Base-by-base conservation (phyloP, 92 coral and sea anemone genomes). In the Paragorgia papillata region DNA sequence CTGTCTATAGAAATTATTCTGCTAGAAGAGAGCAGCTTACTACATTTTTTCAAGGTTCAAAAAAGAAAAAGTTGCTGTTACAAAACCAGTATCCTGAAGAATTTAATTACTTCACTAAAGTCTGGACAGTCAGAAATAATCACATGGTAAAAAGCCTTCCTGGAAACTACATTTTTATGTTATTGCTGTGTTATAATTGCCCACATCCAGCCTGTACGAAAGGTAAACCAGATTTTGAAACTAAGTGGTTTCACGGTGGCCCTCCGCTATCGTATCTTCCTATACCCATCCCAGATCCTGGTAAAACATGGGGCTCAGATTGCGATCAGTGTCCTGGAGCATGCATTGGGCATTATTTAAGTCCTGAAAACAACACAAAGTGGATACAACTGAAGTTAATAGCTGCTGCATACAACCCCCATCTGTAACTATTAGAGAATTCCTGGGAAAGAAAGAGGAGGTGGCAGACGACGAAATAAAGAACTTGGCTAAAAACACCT, bases 141-240 rank as follows among this genome's bases (percentile, higher is more conserved):
- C n/a, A n/a, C n/a, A n/a, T n/a, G n/a, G n/a, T n/a, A n/a, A n/a
- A n/a, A n/a, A n/a, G n/a, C n/a, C n/a, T n/a, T n/a, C n/a, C n/a
- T n/a, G n/a, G n/a, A n/a, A n/a, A n/a, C 19, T 84, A 88, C 49
- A 43, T 84, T 31, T 88, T 84, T 58, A 50, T 83, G 69, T 46
- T 84, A 18, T 26, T 63, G n/a, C 85, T 76, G 20, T 87, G 90
- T 43, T 87, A 78, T 68, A 68, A 53, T 29, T 87, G 90, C 44
- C 31, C 70, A 17, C 90, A 87, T 74, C 82, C 87, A 2, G 53
- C 66, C 21, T 87, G 87, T 63, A 49, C 61, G 22, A 53, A 22
- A 20, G 83, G 85, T 18, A 31, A 20, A 21, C 82, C 87, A 34
- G 80, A 73, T n/a, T 67, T 44, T 7, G 82, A 62, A 40, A 51